Percentiles rank a stretch among this genome's conserved stretches.
Evolutionary conservation across 2,888 invertebrate genomes (phyloP).

Genomic region (Lasioglossum villosulum): DNA sequence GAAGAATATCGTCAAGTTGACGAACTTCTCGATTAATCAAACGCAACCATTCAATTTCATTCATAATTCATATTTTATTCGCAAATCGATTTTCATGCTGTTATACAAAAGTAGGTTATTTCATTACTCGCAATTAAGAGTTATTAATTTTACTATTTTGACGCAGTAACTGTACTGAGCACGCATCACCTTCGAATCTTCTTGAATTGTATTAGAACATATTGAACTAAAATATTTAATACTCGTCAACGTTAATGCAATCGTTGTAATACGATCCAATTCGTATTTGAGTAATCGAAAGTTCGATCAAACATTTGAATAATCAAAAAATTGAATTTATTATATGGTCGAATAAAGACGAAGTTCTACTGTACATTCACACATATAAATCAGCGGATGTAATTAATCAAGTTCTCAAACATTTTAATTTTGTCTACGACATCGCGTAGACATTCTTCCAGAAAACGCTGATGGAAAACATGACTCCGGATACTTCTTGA

Average conservation of each 20-base stretch:
- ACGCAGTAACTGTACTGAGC: constrained; percentile 23
- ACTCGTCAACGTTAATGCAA: constrained; percentile 19
- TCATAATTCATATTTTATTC: constrained; percentile 14
- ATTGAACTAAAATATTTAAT: constrained; percentile 1
- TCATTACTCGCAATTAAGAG: not conserved
- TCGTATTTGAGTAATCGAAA: constrained; percentile 52
- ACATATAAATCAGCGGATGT: constrained; percentile 65
- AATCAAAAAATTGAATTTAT: constrained; percentile 47
- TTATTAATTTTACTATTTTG: constrained; percentile 3
- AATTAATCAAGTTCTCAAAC: constrained; percentile 70
- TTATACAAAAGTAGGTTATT: constrained; percentile 9
- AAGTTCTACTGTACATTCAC: constrained; percentile 64
- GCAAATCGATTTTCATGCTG: not conserved
- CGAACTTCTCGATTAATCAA: constrained; percentile 46
- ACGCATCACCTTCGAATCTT: constrained; percentile 1
- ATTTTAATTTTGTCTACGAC: constrained; percentile 65
- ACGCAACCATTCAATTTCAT: constrained; percentile 10
- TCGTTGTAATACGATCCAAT: constrained; percentile 30
- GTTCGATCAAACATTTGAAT: constrained; percentile 41
- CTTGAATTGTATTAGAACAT: constrained; percentile 10
- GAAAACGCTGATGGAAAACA: constrained; percentile 48
- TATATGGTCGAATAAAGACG: constrained; percentile 34
- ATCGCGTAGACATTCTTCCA: constrained; percentile 70
- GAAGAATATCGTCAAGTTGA: constrained; percentile 33
- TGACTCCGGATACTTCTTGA: constrained; percentile 50